Base-by-base conservation (phyloP, 2,888 invertebrate genomes). In the Eristalis arbustorum region DNA sequence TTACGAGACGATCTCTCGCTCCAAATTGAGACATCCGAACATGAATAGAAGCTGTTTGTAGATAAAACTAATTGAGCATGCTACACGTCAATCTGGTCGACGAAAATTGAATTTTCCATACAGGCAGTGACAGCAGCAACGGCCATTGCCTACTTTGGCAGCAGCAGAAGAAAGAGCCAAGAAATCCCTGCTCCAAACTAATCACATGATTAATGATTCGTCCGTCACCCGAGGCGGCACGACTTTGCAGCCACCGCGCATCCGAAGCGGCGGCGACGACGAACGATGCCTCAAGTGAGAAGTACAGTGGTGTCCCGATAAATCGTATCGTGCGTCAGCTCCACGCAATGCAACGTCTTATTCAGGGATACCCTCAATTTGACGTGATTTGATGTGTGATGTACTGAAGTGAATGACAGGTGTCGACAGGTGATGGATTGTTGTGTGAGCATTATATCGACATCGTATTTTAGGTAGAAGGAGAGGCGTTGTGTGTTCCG, bases 341-440 rank as follows among this genome's bases (percentile, higher is more conserved):
- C 69, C 85, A 85, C 73, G 76, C 79, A 79, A 72, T 79, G 82
- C 77, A 73, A 87, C 78, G 68, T 87, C 87, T 87, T 79, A 83
- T 71, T 87, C 28, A 49, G 87, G 83, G 87, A 83, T 87, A 87
- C 83, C 87, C 87, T 87, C 87, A 67, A 87, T 87, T 87, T 84
- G 79, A 84, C 63, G 62, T 84, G 71, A 84, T 84, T 84, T 87
- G 83, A 87, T 87, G 87, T 87, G 83, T 87, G 87, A 87, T 83
- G 83, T 83, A 87, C 87, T 72, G 87, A 87, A 87, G 89, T 91
- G 91, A 92, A 91, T 92, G 92, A 92, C 92, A 92, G 92, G 91
- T 91, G 92, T 91, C 92, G 92, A 92, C 92, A 92, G 92, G 92
- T 92, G 91, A 92, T 92, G 91, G 91, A 92, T 92, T 92, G 90